Conservation (phyloP, 2,888 invertebrate species). For the Slavum lentiscoides region DNA sequence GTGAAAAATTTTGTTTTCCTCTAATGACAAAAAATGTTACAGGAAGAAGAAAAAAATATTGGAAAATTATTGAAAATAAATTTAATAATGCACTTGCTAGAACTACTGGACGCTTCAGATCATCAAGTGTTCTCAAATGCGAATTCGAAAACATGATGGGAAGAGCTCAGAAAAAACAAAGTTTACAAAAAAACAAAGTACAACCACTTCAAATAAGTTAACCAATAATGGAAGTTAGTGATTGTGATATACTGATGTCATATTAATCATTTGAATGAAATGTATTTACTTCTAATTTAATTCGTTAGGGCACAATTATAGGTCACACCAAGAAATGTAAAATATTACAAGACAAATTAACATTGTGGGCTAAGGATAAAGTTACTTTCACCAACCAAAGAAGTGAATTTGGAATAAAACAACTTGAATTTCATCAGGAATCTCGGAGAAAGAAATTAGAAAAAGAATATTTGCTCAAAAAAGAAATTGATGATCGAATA, state of each 20-base stretch:
- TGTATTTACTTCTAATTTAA: conserved; percentile 3
- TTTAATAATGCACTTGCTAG: conserved; percentile 8
- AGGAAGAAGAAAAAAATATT: conserved; percentile 25
- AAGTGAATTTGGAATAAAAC: conserved; percentile 1
- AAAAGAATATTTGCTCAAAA: conserved; percentile 6
- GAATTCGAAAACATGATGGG: conserved; percentile 18
- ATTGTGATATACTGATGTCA: neutral
- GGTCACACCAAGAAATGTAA: conserved; percentile 21
- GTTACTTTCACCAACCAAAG: conserved; percentile 6
- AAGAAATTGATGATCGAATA: conserved; percentile 15
- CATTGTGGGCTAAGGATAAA: conserved; percentile 19
- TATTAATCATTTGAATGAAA: conserved; percentile 13
- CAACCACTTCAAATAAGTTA: too few species aligned
- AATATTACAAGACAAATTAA: conserved; percentile 12
- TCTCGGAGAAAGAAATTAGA: conserved; percentile 4
- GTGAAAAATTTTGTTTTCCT: neutral
- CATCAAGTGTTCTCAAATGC: conserved; percentile 15
- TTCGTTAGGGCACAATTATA: neutral
- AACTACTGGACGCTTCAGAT: conserved; percentile 7
- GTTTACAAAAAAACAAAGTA: neutral
- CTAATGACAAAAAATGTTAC: neutral
- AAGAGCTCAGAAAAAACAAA: conserved; percentile 23
- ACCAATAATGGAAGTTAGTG: conserved; percentile 7
- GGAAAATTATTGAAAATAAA: conserved; percentile 13
- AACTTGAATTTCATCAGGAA: conserved; percentile 10